Conservation (phyloP, 2,888 invertebrate genomes). For the Melieria omissa region DNA sequence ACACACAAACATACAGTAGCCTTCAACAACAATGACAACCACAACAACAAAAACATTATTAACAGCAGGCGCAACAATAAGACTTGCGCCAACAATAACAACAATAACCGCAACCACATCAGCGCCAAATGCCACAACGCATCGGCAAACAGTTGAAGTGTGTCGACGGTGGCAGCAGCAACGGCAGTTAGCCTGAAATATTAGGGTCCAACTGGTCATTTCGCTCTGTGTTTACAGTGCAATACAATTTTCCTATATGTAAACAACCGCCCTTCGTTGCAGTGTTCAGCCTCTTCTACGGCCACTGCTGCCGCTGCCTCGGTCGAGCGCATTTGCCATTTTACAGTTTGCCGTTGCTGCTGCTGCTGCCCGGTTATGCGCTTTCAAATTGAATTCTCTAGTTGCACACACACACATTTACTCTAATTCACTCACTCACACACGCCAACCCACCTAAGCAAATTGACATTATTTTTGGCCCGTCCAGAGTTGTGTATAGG, state of each 20-base stretch:
- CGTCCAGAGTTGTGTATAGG: constrained; percentile 23
- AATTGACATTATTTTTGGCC: constrained; percentile 15
- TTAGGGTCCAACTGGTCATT: constrained; percentile 49
- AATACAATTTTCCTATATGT: constrained; percentile 9
- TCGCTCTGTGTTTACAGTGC: constrained; percentile 18
- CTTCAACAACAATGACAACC: background rate
- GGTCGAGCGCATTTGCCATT: too few relatives aligned
- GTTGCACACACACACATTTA: constrained; percentile 9
- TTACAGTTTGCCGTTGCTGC: too few relatives aligned
- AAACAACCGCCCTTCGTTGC: too few relatives aligned
- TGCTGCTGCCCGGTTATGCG: background rate
- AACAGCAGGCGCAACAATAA: too few relatives aligned
- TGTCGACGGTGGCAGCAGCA: constrained; percentile 33
- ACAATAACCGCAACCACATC: constrained; percentile 9
- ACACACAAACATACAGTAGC: background rate
- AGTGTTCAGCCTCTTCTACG: too few relatives aligned
- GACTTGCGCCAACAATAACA: constrained; percentile 32
- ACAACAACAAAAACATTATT: too few relatives aligned
- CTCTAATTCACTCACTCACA: background rate
- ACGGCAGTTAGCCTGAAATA: constrained; percentile 60
- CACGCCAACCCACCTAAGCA: background rate
- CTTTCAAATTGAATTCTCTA: constrained; percentile 18
- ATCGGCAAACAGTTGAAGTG: too few relatives aligned
- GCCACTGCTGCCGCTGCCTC: too few relatives aligned
- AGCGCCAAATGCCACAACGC: constrained; percentile 11